These are phyloP conservation scores for Intellagama lesueurii DNA, from an alignment of 2,797 vertebrate genomes.

Conservation along the genomic window DNA sequence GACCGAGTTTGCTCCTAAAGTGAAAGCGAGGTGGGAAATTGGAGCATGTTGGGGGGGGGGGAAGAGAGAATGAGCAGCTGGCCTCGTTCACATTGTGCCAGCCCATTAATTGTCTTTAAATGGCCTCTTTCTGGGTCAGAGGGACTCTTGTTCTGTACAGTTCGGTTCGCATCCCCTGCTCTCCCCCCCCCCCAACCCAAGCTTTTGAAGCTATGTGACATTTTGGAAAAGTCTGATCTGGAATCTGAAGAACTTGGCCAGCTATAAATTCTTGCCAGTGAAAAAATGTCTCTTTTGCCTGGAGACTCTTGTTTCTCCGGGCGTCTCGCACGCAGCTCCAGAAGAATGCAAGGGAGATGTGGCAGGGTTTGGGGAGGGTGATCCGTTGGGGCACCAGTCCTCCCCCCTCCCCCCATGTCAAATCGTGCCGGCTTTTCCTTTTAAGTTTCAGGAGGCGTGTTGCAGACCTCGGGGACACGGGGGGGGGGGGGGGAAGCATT, in stretches of 20 bases:
- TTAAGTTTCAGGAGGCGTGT: background rate
- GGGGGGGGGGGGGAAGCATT: no score
- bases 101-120: background rate
- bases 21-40: no score
- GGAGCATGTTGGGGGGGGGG: background rate
- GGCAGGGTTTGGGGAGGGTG: background rate
- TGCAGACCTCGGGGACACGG: no score
- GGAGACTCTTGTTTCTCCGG: background rate
- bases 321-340: background rate
- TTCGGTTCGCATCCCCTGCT: no score
- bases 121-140: background rate
- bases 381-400: no score
- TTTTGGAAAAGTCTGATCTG: background rate
- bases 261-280: background rate
- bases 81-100: no score
- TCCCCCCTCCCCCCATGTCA: no score
- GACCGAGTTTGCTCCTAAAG: background rate
- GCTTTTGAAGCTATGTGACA: background rate
- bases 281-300: background rate
- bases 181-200: background rate
- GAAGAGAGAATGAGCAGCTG: no score
- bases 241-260: conserved; percentile 5
- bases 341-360: no score
- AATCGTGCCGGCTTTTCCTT: background rate
- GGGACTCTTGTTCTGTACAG: background rate